Evolutionary conservation across 2,797 vertebrate genomes (phyloP).

Genomic region (Avahi laniger): DNA sequence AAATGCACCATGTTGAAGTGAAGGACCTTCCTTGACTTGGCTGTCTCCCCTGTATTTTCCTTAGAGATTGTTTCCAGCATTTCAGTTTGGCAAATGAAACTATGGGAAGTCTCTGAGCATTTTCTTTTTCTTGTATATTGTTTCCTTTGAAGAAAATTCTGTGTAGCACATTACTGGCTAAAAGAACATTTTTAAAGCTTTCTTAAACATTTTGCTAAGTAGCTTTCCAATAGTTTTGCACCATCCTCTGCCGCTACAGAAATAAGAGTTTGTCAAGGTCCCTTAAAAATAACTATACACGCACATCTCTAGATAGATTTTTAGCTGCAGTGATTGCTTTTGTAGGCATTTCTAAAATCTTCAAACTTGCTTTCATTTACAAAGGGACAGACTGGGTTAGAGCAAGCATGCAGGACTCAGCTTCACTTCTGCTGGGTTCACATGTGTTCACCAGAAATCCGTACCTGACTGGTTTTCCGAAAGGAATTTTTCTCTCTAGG

Average conservation of each 20-base stretch:
- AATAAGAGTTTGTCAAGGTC: not conserved
- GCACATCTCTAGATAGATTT: not conserved
- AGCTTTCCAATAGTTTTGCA: constrained; percentile 31
- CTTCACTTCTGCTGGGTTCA: not conserved
- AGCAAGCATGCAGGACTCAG: not conserved
- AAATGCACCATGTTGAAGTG: not conserved
- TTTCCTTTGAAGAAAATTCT: constrained; percentile 41
- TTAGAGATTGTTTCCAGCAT: not conserved
- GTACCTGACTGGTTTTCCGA: not conserved
- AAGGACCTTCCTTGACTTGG: not conserved
- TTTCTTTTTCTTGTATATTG: not conserved
- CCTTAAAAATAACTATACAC: not conserved
- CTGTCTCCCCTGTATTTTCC: not conserved
- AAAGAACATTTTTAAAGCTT: constrained; percentile 21
- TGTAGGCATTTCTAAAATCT: not conserved
- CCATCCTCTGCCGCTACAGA: not conserved
- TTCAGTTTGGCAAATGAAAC: not conserved
- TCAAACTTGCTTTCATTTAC: not conserved
- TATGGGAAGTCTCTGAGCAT: not conserved
- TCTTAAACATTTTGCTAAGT: constrained; percentile 18
- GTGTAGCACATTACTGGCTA: not conserved
- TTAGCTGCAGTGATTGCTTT: not conserved
- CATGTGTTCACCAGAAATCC: not conserved
- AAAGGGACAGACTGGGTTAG: not conserved
- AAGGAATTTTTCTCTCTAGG: not conserved